These are phyloP conservation scores for Nomada ruficornis DNA, from an alignment of 2,888 invertebrate genomes.

Conservation along the genomic window DNA sequence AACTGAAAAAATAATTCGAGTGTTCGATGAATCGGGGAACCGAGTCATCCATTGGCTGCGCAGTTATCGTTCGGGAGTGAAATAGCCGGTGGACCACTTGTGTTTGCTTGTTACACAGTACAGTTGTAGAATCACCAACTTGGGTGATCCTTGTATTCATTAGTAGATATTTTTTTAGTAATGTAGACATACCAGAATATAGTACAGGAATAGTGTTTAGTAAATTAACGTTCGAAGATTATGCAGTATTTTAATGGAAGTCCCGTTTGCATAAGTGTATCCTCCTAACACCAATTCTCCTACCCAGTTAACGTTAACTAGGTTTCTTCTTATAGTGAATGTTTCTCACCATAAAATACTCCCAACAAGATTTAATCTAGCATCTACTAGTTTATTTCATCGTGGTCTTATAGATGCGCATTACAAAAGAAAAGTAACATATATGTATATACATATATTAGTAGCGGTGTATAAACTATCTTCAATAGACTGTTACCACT, in stretches of 20 bases:
- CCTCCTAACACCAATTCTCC: too few relatives aligned
- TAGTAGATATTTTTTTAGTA: neutral
- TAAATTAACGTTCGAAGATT: too few relatives aligned
- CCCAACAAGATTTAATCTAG: too few relatives aligned
- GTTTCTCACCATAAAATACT: too few relatives aligned
- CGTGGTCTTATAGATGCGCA: too few relatives aligned
- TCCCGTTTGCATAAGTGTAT: too few relatives aligned
- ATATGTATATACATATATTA: neutral
- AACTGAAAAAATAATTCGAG: slow-evolving; percentile 34
- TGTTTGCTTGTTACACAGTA: neutral
- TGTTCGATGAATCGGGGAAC: slow-evolving; percentile 36
- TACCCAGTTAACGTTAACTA: too few relatives aligned
- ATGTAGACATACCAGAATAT: neutral
- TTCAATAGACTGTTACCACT: neutral
- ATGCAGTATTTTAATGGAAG: too few relatives aligned
- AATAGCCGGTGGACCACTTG: neutral
- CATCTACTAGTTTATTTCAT: too few relatives aligned
- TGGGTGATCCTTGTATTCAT: too few relatives aligned
- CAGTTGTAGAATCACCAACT: neutral
- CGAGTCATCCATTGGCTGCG: slow-evolving; percentile 32
- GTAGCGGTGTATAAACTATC: neutral
- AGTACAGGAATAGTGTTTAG: too few relatives aligned
- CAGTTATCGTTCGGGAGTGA: neutral
- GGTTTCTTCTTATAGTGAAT: too few relatives aligned
- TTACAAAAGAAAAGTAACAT: neutral